A percentile compares a stretch with the other conserved stretches of the same genome.
These are phyloP conservation scores for Hippocampus barbouri DNA, from an alignment of 2,113 vertebrate genomes.

Conservation along the genomic window DNA sequence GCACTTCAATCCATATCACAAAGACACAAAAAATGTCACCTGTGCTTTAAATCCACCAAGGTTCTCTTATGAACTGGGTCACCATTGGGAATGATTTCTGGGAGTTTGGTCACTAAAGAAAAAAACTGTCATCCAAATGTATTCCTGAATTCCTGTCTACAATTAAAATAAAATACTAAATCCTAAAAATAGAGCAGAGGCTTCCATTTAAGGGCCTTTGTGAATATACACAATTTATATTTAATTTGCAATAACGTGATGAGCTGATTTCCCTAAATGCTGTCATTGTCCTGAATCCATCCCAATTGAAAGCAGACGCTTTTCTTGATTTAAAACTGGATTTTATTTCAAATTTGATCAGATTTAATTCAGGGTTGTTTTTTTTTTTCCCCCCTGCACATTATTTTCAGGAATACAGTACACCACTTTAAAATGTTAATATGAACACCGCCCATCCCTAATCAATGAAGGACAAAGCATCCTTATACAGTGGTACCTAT, in stretches of 20 bases:
- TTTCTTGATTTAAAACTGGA: not conserved
- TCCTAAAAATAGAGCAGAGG: not conserved
- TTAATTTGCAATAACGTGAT: not conserved
- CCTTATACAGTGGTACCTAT: not conserved
- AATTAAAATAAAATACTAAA: not conserved
- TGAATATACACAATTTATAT: too few species aligned
- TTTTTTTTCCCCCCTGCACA: too few species aligned
- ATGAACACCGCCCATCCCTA: not conserved
- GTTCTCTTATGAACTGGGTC: slow-evolving; percentile 56
- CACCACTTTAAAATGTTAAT: not conserved
- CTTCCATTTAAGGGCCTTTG: not conserved
- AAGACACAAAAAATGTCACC: slow-evolving; percentile 66
- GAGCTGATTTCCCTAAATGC: not conserved
- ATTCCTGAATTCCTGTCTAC: not conserved
- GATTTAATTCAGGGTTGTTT: not conserved
- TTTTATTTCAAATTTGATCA: not conserved
- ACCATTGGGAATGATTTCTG: not conserved
- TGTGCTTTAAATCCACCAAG: slow-evolving; percentile 54
- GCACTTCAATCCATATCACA: slow-evolving; percentile 58
- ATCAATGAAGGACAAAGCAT: not conserved
- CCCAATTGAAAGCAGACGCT: not conserved
- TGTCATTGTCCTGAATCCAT: not conserved
- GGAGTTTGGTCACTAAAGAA: slow-evolving; percentile 9
- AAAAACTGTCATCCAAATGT: not conserved
- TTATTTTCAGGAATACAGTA: not conserved